Conservation (phyloP, 1,140 invertebrate genomes). For the Epicauta chinensis region DNA sequence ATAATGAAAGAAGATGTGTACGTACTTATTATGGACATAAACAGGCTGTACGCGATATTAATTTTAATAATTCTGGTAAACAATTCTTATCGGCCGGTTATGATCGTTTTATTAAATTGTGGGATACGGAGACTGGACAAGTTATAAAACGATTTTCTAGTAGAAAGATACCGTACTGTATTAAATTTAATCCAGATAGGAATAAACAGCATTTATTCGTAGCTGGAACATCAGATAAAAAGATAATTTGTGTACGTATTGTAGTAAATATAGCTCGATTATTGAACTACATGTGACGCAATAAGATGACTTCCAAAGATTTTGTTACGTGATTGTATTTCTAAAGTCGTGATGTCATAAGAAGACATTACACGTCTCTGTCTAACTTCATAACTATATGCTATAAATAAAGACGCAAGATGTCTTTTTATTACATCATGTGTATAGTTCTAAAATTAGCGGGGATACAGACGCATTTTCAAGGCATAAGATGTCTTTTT, state of each 20-base stretch:
- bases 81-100: slow-evolving; percentile 87
- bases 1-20: slow-evolving; percentile 89
- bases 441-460: too few relatives aligned
- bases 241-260: slow-evolving; percentile 97
- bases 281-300: too few relatives aligned
- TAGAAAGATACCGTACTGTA: slow-evolving; percentile 93
- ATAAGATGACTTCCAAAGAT: too few relatives aligned
- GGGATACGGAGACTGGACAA: slow-evolving; percentile 97
- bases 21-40: slow-evolving; percentile 94
- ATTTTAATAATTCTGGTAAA: slow-evolving; percentile 91
- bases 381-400: too few relatives aligned
- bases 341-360: too few relatives aligned
- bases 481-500: too few relatives aligned
- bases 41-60: slow-evolving; percentile 93
- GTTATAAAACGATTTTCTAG: slow-evolving; percentile 90
- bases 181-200: slow-evolving; percentile 95
- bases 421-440: too few relatives aligned
- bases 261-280: too few relatives aligned
- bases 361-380: too few relatives aligned
- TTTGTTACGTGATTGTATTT: too few relatives aligned
- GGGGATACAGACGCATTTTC: too few relatives aligned
- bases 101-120: slow-evolving; percentile 86
- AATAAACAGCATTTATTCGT: slow-evolving; percentile 98
- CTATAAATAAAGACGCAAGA: too few relatives aligned
- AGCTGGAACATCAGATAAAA: slow-evolving; percentile 97